Base-by-base conservation (phyloP, 2,113 vertebrate genomes). In the Nerophis ophidion region DNA sequence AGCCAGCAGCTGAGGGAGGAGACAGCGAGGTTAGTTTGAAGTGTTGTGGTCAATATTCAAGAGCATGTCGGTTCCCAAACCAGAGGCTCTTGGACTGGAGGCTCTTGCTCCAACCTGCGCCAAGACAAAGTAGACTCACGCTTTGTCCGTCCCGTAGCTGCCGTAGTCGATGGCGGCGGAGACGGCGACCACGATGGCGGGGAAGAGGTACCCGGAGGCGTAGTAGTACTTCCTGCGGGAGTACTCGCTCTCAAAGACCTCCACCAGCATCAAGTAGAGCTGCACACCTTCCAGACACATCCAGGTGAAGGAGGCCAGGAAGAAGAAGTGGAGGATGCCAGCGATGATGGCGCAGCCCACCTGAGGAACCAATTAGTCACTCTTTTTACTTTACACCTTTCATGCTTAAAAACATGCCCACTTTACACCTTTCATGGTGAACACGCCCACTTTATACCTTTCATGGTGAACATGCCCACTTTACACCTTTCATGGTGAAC, bases 211-310 rank as follows among this genome's bases (percentile, higher is more conserved):
- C 72, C 96, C 97, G 14, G 93, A 93, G 65, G 95, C 92, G 14
- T 99, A 99, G 86, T 96, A 99, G 82, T 99, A 98, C 83, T 94
- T 99, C 80, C 95, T 98, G 73, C 97, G 92, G 15, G 97, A 99
- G 89, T 98, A 98, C 92, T 98, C 97, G 52, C 97, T 99, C 88
- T 99, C 97, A 80, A 99, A 99, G 71, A 99, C 95, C 83, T 99
- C 97, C 65, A 99, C 94, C 40, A 99, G 89, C 96, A 99, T 98
- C 66, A 99, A 91, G 83, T 99, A 99, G 69, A 99, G 93, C 83
- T 99, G 97, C 33, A 99, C 93, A 38, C 97, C 97, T 88, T 99
- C 97, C 61, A 99, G 84, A 82, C 95, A 99, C 96, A 98, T 99
- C 97, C 97, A 99, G 68, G 94, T 92, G 89, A 99, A 98, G 68